Evolutionary conservation across 2,888 invertebrate genomes (phyloP).

Genomic region (Drosophila neotestacea): DNA sequence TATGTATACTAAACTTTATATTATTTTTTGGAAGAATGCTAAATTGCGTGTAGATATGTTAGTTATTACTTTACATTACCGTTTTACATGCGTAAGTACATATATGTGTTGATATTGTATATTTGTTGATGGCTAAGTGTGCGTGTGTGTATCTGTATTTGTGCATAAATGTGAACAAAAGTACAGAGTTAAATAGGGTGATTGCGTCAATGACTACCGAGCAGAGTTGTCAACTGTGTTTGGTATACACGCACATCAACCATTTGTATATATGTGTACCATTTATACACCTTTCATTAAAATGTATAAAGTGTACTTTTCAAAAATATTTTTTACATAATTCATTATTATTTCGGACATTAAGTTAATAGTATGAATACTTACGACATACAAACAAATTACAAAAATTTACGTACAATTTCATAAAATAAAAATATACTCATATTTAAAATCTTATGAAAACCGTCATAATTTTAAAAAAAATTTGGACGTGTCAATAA

Average conservation of each 20-base stretch:
- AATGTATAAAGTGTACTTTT: neutral
- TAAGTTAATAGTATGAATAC: neutral
- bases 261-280: constrained; percentile 13
- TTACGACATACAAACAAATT: too few species aligned
- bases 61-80: constrained; percentile 9
- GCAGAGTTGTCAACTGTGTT: constrained; percentile 71
- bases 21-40: too few species aligned
- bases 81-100: constrained; percentile 14
- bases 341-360: neutral
- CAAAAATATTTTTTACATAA: too few species aligned
- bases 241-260: constrained; percentile 16
- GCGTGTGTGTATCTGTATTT: constrained; percentile 17
- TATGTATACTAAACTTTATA: neutral
- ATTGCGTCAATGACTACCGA: constrained; percentile 74
- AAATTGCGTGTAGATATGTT: neutral
- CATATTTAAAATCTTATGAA: too few species aligned
- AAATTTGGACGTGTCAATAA: too few species aligned
- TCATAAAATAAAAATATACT: too few species aligned
- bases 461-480: too few species aligned
- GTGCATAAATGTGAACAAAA: constrained; percentile 41
- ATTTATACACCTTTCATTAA: constrained; percentile 5
- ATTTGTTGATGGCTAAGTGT: constrained; percentile 7
- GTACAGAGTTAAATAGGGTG: constrained; percentile 72
- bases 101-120: constrained; percentile 3
- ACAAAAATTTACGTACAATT: too few species aligned